Percentiles rank a stretch among this genome's conserved stretches.
These are phyloP conservation scores for human DNA, from an alignment of 2,113 vertebrate genomes.

Conservation along the genomic window DNA sequence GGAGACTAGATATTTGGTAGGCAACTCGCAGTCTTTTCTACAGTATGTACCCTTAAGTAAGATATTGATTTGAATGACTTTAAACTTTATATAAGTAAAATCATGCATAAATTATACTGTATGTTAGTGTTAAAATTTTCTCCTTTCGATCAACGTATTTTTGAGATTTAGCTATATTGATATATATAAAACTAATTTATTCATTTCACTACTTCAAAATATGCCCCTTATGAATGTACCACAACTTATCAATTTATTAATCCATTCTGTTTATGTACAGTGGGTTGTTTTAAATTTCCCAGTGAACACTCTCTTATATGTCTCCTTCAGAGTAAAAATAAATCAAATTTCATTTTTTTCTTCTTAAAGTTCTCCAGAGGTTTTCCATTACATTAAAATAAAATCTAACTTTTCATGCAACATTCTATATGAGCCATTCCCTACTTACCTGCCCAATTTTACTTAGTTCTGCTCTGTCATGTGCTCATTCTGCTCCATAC, in stretches of 20 bases:
- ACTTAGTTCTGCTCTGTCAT: background rate
- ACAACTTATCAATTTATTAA: conserved; percentile 30
- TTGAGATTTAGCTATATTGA: background rate
- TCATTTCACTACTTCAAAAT: background rate
- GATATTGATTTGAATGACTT: background rate
- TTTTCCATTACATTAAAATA: background rate
- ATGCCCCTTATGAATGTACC: background rate
- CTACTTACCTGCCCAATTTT: background rate
- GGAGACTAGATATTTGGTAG: background rate
- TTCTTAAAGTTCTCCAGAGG: background rate
- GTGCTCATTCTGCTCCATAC: background rate
- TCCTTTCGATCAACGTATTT: background rate
- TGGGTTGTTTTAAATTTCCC: background rate
- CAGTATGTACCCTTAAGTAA: background rate
- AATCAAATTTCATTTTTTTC: conserved; percentile 28
- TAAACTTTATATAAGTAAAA: background rate
- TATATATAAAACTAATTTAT: background rate
- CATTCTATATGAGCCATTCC: background rate
- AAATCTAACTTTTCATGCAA: background rate
- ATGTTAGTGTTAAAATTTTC: background rate
- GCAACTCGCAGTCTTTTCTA: background rate
- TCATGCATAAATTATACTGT: background rate
- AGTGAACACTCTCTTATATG: background rate
- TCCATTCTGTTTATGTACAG: background rate
- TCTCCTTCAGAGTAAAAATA: conserved; percentile 22